Conservation (phyloP, 2,888 invertebrate species). For the Oscheius sp. region DNA sequence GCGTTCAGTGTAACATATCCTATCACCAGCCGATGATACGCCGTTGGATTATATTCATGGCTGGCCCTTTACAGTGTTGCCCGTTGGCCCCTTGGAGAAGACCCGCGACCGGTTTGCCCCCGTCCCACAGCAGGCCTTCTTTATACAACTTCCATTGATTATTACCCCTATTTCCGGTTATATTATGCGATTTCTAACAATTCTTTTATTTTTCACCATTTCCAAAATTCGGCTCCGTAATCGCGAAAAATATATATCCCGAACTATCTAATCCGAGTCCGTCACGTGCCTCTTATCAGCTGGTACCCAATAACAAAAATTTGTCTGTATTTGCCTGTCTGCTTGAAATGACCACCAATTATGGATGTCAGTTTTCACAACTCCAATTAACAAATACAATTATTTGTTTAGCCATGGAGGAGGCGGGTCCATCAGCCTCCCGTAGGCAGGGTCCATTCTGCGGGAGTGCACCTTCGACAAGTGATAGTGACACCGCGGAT, state of each 20-base stretch:
- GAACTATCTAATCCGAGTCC: too few species aligned
- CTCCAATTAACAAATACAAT: too few species aligned
- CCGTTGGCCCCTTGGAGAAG: too few species aligned
- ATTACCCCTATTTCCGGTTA: not conserved
- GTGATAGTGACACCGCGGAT: slow-evolving; percentile 54
- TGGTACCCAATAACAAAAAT: too few species aligned
- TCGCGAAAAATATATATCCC: too few species aligned
- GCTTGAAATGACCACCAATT: not conserved
- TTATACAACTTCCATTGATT: not conserved
- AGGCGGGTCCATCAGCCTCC: slow-evolving; percentile 39
- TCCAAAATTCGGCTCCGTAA: too few species aligned
- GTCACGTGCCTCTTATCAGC: slow-evolving; percentile 9
- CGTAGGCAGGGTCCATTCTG: slow-evolving; percentile 46
- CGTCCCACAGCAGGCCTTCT: too few species aligned
- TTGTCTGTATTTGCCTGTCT: not conserved
- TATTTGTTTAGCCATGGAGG: slow-evolving; percentile 35
- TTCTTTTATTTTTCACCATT: not conserved
- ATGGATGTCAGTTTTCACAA: not conserved
- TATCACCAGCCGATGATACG: not conserved
- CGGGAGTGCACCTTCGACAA: slow-evolving; percentile 48
- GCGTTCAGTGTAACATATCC: slow-evolving; percentile 24
- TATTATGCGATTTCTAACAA: not conserved
- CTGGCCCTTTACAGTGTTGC: too few species aligned
- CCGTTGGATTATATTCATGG: too few species aligned
- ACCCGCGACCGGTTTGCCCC: too few species aligned